Conservation (phyloP, 2,797 vertebrate genomes). For the Phrynocephalus forsythii region DNA sequence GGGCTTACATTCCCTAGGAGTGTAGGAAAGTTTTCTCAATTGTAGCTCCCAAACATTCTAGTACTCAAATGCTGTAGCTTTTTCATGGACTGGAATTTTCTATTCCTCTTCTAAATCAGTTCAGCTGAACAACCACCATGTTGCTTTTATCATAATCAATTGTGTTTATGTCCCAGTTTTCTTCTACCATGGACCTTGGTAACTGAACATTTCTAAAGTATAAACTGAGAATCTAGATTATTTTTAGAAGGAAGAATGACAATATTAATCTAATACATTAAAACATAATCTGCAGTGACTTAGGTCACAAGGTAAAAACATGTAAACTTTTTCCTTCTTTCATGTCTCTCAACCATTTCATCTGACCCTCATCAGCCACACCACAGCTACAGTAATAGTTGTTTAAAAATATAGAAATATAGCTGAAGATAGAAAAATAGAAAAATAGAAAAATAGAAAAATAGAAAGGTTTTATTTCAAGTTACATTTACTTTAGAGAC, state of each 20-base stretch:
- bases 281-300: neutral
- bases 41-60: neutral
- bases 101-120: neutral
- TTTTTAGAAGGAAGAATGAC: neutral
- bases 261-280: slow-evolving; percentile 49
- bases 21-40: too few relatives aligned
- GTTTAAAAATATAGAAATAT: neutral
- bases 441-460: too few relatives aligned
- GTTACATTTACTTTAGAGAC: neutral
- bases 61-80: neutral
- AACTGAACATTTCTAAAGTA: neutral
- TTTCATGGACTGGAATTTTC: neutral
- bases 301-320: slow-evolving; percentile 10
- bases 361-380: neutral
- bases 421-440: too few relatives aligned
- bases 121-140: neutral
- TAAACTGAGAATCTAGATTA: slow-evolving; percentile 40
- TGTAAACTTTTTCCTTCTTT: neutral
- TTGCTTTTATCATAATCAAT: neutral
- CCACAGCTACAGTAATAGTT: neutral
- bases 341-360: neutral
- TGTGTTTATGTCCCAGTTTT: neutral
- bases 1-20: too few relatives aligned
- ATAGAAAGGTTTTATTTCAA: neutral
- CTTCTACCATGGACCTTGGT: neutral